Conservation (phyloP, 2,113 vertebrate species). For the Dolichallabes microphthalmus region DNA sequence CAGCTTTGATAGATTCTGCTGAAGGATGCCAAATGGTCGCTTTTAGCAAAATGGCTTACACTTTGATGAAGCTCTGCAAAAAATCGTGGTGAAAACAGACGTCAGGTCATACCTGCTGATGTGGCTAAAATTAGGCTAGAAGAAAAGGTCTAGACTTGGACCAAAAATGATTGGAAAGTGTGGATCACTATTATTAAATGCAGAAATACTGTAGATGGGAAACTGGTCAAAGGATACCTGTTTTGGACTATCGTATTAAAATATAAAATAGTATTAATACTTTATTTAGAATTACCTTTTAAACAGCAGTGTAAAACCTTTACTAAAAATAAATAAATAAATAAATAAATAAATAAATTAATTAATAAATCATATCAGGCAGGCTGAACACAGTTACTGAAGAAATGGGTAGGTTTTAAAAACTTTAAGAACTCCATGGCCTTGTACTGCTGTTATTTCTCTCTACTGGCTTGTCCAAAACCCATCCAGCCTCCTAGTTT, state of each 20-base stretch:
- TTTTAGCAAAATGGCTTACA: constrained; percentile 16
- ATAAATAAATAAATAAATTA: too few relatives aligned
- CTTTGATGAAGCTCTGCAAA: constrained; percentile 30
- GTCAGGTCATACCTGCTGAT: neutral
- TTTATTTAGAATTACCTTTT: neutral
- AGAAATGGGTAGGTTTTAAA: constrained; percentile 15
- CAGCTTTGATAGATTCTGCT: constrained; percentile 10
- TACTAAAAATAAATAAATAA: neutral
- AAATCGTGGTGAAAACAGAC: neutral
- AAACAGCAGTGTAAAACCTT: neutral
- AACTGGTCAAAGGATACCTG: neutral
- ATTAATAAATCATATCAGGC: neutral
- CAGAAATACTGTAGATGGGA: neutral
- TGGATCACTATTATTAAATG: neutral
- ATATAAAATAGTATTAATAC: neutral
- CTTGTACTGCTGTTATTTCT: constrained; percentile 27
- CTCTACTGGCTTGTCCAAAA: constrained; percentile 17
- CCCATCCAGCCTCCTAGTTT: constrained; percentile 24
- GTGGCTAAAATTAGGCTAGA: neutral
- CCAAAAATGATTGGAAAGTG: neutral
- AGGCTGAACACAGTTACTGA: neutral
- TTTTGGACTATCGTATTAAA: neutral
- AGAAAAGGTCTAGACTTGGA: neutral
- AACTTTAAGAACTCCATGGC: constrained; percentile 4
- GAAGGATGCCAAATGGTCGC: constrained; percentile 19